phyloP scores from a whole-genome alignment of 2,113 vertebrate species.

The Dasyprocta punctata region DNA sequence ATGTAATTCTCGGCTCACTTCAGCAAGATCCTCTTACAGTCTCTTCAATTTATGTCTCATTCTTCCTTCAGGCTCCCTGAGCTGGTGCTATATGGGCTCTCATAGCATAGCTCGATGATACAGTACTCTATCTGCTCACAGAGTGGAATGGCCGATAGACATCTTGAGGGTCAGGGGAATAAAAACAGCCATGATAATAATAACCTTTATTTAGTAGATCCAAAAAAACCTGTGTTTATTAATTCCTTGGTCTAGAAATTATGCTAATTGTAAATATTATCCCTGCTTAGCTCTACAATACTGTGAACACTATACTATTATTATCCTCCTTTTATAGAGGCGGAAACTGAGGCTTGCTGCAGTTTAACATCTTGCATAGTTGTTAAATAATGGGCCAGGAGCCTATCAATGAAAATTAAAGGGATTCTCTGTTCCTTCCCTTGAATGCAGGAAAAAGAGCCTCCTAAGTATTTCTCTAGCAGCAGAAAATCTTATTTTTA shows the following conservation, averaged over 20 bases:
- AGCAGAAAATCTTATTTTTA: not conserved
- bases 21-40: constrained; percentile 47
- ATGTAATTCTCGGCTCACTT: constrained; percentile 64
- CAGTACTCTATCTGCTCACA: not conserved
- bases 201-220: not conserved
- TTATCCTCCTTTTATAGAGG: not conserved
- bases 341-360: not conserved
- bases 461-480: not conserved
- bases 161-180: not conserved
- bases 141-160: not conserved
- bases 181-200: not conserved
- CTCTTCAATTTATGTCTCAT: constrained; percentile 53
- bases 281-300: not conserved
- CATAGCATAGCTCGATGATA: not conserved
- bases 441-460: not conserved
- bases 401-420: not conserved
- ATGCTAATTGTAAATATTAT: not conserved
- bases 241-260: not conserved
- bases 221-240: not conserved
- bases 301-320: not conserved
- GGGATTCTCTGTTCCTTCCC: not conserved
- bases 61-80: not conserved
- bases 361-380: not conserved
- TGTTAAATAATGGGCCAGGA: not conserved
- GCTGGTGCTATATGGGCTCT: not conserved